Percentiles rank a stretch among this genome's conserved stretches.
These are phyloP conservation scores for Poecilia latipinna DNA, from an alignment of 2,113 vertebrate genomes.

Conservation along the genomic window DNA sequence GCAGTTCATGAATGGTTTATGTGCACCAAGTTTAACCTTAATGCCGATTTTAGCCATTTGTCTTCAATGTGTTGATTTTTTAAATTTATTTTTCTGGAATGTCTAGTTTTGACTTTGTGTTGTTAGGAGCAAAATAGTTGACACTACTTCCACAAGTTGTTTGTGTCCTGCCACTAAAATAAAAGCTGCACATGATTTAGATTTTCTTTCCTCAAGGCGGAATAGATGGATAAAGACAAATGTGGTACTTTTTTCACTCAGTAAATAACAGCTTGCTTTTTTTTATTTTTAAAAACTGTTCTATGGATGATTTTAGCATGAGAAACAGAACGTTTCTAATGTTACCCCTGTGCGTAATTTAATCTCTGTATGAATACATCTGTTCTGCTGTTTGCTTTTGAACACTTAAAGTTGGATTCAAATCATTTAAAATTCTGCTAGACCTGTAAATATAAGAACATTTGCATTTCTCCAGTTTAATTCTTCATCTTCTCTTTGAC, in stretches of 20 bases:
- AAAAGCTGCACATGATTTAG: not conserved
- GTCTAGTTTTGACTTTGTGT: not conserved
- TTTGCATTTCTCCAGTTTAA: not conserved
- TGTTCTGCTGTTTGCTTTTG: not conserved
- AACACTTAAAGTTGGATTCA: not conserved
- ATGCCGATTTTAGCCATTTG: not conserved
- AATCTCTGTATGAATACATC: too few species aligned
- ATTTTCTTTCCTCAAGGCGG: too few species aligned
- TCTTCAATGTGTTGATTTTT: not conserved
- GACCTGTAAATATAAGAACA: not conserved
- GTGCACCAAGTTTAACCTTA: not conserved
- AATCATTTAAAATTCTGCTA: not conserved
- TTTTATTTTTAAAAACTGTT: not conserved
- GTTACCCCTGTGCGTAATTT: too few species aligned
- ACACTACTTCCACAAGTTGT: too few species aligned
- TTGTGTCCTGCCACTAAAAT: too few species aligned
- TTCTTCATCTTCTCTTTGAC: conserved; percentile 8
- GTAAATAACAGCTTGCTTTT: not conserved
- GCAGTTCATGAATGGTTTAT: conserved; percentile 16
- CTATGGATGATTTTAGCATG: not conserved
- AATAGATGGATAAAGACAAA: too few species aligned
- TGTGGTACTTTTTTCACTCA: too few species aligned
- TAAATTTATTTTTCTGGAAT: not conserved
- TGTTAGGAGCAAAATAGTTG: too few species aligned
- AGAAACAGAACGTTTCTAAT: too few species aligned